Evolutionary conservation across 2,888 invertebrate genomes (phyloP).

Genomic region (Phaonia tiefii): DNA sequence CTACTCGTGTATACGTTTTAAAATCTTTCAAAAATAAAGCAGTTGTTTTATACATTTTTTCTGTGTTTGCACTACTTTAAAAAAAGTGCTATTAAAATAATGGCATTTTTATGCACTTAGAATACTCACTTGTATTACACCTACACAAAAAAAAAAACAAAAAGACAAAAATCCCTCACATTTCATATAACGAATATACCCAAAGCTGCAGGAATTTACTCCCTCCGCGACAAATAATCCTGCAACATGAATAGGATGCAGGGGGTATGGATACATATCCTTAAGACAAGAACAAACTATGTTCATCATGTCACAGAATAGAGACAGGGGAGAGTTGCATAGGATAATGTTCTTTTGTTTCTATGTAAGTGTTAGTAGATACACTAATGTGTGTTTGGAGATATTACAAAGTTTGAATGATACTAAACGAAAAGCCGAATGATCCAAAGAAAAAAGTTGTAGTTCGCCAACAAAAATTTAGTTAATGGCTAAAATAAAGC

Average conservation of each 20-base stretch:
- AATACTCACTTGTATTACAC: slow-evolving; percentile 39
- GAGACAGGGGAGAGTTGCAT: not conserved
- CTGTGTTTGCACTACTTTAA: not conserved
- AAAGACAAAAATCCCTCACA: not conserved
- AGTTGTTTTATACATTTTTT: slow-evolving; percentile 46
- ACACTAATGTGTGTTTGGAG: slow-evolving; percentile 32
- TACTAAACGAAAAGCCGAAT: slow-evolving; percentile 8
- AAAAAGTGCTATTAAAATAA: slow-evolving; percentile 42
- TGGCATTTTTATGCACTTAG: slow-evolving; percentile 59
- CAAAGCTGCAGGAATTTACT: slow-evolving; percentile 37
- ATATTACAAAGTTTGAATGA: slow-evolving; percentile 56
- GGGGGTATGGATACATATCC: slow-evolving; percentile 11
- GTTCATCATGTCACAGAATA: slow-evolving; percentile 6
- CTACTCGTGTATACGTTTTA: not conserved
- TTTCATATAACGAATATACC: no score
- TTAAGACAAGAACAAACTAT: slow-evolving; percentile 43
- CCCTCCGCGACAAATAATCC: slow-evolving; percentile 13
- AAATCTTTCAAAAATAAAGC: slow-evolving; percentile 26
- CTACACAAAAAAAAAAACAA: not conserved
- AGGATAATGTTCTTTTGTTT: not conserved
- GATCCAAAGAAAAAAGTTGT: slow-evolving; percentile 31
- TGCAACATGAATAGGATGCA: slow-evolving; percentile 11
- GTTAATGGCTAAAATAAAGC: slow-evolving; percentile 65
- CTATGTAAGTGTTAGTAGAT: slow-evolving; percentile 3
- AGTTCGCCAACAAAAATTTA: slow-evolving; percentile 65